Conservation (phyloP, 2,888 invertebrate genomes). For the Nephrotoma flavescens region DNA sequence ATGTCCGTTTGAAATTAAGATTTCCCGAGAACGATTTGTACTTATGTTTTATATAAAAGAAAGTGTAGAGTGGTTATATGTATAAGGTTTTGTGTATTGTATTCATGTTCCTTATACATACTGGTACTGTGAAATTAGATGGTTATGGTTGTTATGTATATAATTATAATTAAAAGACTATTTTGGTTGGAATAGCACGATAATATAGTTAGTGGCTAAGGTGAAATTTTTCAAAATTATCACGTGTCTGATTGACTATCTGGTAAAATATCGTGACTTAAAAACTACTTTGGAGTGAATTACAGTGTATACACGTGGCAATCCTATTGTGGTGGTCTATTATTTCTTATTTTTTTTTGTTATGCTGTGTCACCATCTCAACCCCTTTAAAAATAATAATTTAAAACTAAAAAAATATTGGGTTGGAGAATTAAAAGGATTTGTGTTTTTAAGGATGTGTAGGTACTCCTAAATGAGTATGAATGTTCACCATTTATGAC, state of each 20-base stretch:
- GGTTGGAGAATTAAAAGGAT: neutral
- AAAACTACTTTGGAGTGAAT: neutral
- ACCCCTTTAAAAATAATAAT: neutral
- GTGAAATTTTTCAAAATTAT: neutral
- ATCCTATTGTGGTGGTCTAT: neutral
- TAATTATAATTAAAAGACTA: neutral
- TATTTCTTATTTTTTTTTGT: neutral
- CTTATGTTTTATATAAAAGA: neutral
- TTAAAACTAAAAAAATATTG: neutral
- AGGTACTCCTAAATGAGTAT: neutral
- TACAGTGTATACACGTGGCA: neutral
- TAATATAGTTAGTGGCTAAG: neutral
- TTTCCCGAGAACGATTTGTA: conserved; percentile 5
- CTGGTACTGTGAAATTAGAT: neutral
- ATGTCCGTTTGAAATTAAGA: conserved; percentile 6
- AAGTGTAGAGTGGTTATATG: neutral
- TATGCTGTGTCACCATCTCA: neutral
- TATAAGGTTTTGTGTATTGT: neutral
- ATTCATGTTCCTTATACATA: neutral
- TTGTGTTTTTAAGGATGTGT: neutral
- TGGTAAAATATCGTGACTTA: neutral
- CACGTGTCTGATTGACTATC: neutral
- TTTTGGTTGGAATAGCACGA: neutral
- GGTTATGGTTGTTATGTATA: neutral
- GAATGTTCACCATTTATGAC: neutral